Base-by-base conservation (phyloP, 2,113 vertebrate species). In the Tachuris rubrigastra region DNA sequence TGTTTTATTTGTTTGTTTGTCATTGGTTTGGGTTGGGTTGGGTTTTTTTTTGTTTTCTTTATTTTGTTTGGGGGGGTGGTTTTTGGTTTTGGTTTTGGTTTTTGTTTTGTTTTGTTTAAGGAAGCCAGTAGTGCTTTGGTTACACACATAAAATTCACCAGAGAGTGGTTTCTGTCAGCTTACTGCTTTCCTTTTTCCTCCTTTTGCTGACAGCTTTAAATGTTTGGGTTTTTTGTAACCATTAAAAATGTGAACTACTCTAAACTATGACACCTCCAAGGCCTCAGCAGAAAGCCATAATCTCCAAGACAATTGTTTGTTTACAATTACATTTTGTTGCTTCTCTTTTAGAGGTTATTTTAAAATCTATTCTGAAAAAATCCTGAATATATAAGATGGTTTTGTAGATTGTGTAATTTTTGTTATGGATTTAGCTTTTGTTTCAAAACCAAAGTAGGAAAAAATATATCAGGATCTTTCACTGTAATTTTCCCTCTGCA, bases 71-170 rank as follows among this genome's bases (percentile, higher is more conserved):
- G 39, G 39, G 39, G 39, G 8, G 31, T 13, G 12, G 31, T 23
- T 16, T 50, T 11, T 19, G 30, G 23, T 9, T 79, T 17, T 52
- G 20, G 6, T 27, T 33, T 58, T n/a, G 8, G 5, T 22, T 46
- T 46, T 19, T 9, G 7, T n/a, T 58, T 23, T 12, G 33, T 13
- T 46, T 21, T 47, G 8, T 24, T 42, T 28, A n/a, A 47, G 20
- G 19, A 47, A 78, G 4, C 8, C 16, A 47, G 23, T n/a, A 35
- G 2, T 24, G 21, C 25, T 71, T 71, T 2, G 2, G 14, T 49
- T 63, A 10, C 14, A 25, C 0, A 5, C 2, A 30, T 1, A 0
- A 72, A 76, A 39, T 52, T 47, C 4, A 19, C 68, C 31, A 53
- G 8, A 9, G 6, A 58, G 31, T 22, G 1, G 1, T 39, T 92